Conservation (phyloP, 2,888 invertebrate genomes). For the Clepsis dumicolana region DNA sequence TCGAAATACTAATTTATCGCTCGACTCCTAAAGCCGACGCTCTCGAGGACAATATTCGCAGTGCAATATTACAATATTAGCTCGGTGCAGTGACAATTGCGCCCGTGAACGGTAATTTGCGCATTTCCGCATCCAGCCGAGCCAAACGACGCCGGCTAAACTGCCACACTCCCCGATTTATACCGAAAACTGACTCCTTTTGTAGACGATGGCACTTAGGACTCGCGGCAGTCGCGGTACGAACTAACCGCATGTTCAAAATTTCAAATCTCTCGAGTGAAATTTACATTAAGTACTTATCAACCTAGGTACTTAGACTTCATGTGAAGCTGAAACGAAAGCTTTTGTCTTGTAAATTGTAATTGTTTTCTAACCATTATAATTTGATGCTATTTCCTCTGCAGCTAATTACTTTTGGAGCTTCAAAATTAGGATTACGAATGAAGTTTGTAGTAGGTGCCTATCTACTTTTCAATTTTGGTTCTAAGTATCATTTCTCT, state of each 20-base stretch:
- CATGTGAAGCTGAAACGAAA: too few species aligned
- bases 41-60: conserved; percentile 35
- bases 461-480: too few species aligned
- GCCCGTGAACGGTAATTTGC: conserved; percentile 71
- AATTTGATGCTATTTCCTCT: too few species aligned
- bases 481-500: too few species aligned
- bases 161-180: conserved; percentile 54
- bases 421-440: too few species aligned
- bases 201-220: conserved; percentile 8
- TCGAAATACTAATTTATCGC: not conserved
- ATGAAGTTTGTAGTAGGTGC: too few species aligned
- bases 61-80: conserved; percentile 41
- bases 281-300: not conserved
- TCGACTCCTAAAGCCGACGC: not conserved
- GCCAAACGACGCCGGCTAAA: conserved; percentile 37
- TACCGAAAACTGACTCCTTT: conserved; percentile 49
- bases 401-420: too few species aligned
- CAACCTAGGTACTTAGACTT: too few species aligned
- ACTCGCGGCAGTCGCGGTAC: not conserved
- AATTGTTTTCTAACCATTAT: too few species aligned
- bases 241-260: conserved; percentile 3
- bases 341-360: too few species aligned
- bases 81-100: conserved; percentile 56
- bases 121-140: conserved; percentile 63
- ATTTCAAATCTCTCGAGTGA: conserved; percentile 5